phyloP scores from a whole-genome alignment of 2,888 invertebrate species.

The Liodrosophila aerea region DNA sequence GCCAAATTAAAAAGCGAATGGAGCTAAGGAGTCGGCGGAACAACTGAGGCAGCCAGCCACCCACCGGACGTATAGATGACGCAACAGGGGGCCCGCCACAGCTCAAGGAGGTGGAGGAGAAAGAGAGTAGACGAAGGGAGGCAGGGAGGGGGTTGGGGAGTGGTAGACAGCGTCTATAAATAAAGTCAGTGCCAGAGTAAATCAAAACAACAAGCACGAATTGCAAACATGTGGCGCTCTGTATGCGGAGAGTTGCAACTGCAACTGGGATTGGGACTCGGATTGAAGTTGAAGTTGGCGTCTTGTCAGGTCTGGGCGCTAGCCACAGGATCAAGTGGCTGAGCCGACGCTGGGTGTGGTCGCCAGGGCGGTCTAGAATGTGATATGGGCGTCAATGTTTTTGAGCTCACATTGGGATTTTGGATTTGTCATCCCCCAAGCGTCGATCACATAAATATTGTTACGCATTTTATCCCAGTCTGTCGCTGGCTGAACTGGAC shows the following conservation, averaged over 20 bases:
- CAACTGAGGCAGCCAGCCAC: constrained; percentile 52
- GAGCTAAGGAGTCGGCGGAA: constrained; percentile 28
- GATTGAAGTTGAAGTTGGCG: constrained; percentile 42
- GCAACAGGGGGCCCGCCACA: constrained; percentile 74
- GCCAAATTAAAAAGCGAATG: constrained; percentile 76
- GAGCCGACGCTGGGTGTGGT: constrained; percentile 61
- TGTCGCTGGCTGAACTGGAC: background rate
- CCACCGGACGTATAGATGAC: constrained; percentile 77
- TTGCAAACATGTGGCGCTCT: constrained; percentile 63
- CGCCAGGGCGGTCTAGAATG: constrained; percentile 60
- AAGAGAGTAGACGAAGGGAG: background rate
- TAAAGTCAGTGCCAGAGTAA: constrained; percentile 72
- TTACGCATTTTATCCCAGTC: constrained; percentile 57
- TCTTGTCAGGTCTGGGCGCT: constrained; percentile 52
- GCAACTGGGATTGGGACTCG: constrained; percentile 16
- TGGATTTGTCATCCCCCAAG: constrained; percentile 69
- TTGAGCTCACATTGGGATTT: constrained; percentile 23
- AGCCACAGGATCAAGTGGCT: constrained; percentile 72
- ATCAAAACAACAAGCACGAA: constrained; percentile 73
- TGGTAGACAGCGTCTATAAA: constrained; percentile 70
- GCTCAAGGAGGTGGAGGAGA: too few species aligned
- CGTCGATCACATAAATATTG: constrained; percentile 61
- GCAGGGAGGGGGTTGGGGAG: background rate
- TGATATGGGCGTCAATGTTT: constrained; percentile 56
- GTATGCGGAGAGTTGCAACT: constrained; percentile 10